These are phyloP conservation scores for Gadopsis bispinosus DNA, from an alignment of 2,797 vertebrate genomes.

Conservation along the genomic window DNA sequence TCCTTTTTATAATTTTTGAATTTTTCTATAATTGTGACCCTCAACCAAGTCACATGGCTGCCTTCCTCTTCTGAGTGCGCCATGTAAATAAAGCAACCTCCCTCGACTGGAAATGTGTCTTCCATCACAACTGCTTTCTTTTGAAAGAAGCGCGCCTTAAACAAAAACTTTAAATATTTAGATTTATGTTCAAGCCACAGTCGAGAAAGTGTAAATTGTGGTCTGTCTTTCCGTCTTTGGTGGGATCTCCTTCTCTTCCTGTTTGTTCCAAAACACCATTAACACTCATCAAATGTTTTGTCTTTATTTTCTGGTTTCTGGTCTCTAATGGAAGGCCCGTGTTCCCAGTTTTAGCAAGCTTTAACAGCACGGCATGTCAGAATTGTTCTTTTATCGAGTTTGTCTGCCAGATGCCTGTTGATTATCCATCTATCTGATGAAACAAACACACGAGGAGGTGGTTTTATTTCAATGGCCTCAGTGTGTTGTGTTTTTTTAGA, in stretches of 20 bases:
- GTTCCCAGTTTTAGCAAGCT: not conserved
- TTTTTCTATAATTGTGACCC: not conserved
- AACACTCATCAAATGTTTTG: conserved; percentile 60
- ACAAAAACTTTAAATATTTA: not conserved
- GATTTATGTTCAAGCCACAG: not conserved
- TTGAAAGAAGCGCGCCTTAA: not conserved
- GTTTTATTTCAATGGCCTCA: not conserved
- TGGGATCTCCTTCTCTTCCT: conserved; percentile 48
- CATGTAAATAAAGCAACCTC: not conserved
- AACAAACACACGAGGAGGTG: not conserved
- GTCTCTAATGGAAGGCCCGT: not conserved
- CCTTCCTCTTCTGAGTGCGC: not conserved
- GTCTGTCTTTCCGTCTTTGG: not conserved
- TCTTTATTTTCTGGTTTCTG: conserved; percentile 35
- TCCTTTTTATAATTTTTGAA: not conserved
- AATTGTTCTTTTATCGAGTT: conserved; percentile 11
- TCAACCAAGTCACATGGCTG: not conserved
- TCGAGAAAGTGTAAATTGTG: not conserved
- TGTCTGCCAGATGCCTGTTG: not conserved
- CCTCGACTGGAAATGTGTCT: not conserved
- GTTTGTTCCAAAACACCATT: conserved; percentile 50
- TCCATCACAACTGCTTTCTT: not conserved
- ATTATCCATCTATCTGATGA: not conserved
- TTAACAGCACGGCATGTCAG: conserved; percentile 8
- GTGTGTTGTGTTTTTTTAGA: not conserved